phyloP scores from a whole-genome alignment of 2,888 invertebrate genomes.

The Cephus rjabovi region DNA sequence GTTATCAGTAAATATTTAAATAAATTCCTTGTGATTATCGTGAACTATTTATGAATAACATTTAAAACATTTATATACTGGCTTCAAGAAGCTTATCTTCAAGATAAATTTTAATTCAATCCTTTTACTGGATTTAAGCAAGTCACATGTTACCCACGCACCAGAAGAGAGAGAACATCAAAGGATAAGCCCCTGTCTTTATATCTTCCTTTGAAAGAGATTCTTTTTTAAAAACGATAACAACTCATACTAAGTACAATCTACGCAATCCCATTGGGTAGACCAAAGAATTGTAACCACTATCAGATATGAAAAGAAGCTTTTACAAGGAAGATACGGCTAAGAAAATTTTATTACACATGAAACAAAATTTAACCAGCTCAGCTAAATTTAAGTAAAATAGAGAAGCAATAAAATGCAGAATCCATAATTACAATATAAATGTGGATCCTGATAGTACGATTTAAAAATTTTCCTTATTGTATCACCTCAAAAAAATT shows the following conservation, averaged over 20 bases:
- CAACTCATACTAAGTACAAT: neutral
- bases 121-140: neutral
- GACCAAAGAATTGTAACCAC: neutral
- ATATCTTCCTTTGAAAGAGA: neutral
- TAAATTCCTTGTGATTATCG: neutral
- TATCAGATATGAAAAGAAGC: neutral
- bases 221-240: neutral
- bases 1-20: neutral
- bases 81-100: neutral
- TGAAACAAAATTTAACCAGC: neutral
- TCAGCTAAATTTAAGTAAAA: neutral
- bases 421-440: neutral
- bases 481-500: neutral
- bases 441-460: neutral
- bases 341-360: neutral
- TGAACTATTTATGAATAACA: neutral
- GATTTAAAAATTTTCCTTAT: neutral
- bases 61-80: neutral
- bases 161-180: neutral
- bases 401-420: neutral
- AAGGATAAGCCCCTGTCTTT: neutral
- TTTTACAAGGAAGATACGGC: neutral
- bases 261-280: neutral
- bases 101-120: neutral
- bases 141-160: neutral